Conservation (phyloP, 2,797 vertebrate species). For the Leptatherina wallacei region DNA sequence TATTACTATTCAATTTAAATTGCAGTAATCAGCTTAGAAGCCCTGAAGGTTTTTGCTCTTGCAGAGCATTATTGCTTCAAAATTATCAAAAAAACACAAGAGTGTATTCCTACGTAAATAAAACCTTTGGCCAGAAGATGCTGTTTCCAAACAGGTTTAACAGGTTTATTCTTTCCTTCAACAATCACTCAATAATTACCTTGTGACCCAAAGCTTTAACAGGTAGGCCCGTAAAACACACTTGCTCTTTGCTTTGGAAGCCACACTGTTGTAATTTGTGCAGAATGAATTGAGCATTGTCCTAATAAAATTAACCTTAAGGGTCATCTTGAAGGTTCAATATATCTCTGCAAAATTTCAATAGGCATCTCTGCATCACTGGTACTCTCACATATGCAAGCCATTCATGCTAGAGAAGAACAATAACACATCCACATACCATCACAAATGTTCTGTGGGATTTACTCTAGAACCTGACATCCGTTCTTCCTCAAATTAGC, state of each 20-base stretch:
- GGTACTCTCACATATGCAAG: not conserved
- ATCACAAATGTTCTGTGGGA: not conserved
- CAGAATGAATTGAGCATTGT: not conserved
- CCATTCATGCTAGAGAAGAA: not conserved
- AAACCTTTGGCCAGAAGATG: slow-evolving; percentile 1
- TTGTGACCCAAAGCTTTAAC: slow-evolving; percentile 6
- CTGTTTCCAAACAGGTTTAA: slow-evolving; percentile 42
- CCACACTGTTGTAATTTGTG: not conserved
- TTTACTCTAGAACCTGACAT: not conserved
- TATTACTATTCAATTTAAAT: not conserved
- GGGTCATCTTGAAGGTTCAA: not conserved
- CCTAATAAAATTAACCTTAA: not conserved
- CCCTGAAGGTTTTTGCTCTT: not conserved
- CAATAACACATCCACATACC: not conserved
- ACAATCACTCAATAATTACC: slow-evolving; percentile 6
- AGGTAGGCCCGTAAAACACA: not conserved
- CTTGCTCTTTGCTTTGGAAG: not conserved
- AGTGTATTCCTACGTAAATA: slow-evolving; percentile 1
- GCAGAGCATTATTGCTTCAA: too few species aligned
- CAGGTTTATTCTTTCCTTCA: slow-evolving; percentile 33
- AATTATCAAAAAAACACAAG: not conserved
- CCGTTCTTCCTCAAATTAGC: not conserved
- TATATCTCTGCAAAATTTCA: not conserved
- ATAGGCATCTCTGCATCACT: not conserved
- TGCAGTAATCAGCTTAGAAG: not conserved